A percentile compares a stretch with the other conserved stretches of the same genome.
Conservation (phyloP, 2,113 vertebrate species). For the Oryzias celebensis region DNA sequence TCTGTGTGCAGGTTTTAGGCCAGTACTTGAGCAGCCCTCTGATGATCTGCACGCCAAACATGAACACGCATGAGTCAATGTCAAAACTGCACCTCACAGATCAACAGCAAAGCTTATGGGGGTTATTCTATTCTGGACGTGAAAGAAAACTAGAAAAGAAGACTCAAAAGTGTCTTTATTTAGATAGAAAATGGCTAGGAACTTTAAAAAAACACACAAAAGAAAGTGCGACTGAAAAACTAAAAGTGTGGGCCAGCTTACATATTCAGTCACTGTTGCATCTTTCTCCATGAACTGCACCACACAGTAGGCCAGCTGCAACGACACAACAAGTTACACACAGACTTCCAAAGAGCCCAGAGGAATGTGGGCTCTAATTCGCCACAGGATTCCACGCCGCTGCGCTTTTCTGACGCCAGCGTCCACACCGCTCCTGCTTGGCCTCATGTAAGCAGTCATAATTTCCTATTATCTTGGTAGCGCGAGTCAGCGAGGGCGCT, state of each 20-base stretch:
- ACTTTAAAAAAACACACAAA: too few relatives aligned
- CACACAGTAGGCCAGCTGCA: slow-evolving; percentile 90
- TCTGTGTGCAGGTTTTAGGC: slow-evolving; percentile 95
- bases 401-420: slow-evolving; percentile 44
- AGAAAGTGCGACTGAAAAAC: too few relatives aligned
- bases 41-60: slow-evolving; percentile 80
- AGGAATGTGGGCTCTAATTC: slow-evolving; percentile 50
- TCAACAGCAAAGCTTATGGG: neutral
- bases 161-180: too few relatives aligned
- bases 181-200: too few relatives aligned
- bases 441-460: slow-evolving; percentile 25
- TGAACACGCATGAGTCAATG: slow-evolving; percentile 12
- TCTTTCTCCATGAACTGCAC: slow-evolving; percentile 94
- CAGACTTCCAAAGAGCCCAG: slow-evolving; percentile 45
- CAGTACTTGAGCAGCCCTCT: slow-evolving; percentile 90
- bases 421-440: slow-evolving; percentile 15
- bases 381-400: slow-evolving; percentile 46
- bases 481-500: slow-evolving; percentile 43
- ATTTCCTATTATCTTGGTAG: slow-evolving; percentile 31
- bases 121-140: too few relatives aligned
- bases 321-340: slow-evolving; percentile 17
- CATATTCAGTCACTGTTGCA: slow-evolving; percentile 88
- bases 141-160: too few relatives aligned
- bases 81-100: slow-evolving; percentile 18
- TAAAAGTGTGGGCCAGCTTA: slow-evolving; percentile 64